Evolutionary conservation across 2,888 invertebrate species (phyloP).

Genomic region (Acleris literana): DNA sequence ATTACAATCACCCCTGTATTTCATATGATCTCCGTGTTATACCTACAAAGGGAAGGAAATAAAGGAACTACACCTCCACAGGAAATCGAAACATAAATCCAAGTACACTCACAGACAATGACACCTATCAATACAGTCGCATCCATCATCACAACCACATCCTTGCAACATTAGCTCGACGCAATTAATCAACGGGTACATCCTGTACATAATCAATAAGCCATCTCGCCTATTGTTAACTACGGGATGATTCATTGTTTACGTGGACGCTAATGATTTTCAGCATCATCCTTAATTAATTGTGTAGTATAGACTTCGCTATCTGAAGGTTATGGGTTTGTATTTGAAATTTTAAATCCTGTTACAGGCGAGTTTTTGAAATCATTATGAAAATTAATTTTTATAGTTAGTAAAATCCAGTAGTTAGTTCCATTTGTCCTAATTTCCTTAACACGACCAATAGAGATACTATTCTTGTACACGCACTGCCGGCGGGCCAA

Average conservation of each 20-base stretch:
- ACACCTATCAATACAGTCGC: conserved; percentile 18
- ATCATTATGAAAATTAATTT: not conserved
- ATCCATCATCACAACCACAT: conserved; percentile 39
- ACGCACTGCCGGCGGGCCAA: no score
- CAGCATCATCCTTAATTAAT: conserved; percentile 4
- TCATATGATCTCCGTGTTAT: no score
- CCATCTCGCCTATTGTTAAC: conserved; percentile 47
- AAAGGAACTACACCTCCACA: no score
- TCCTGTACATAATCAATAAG: conserved; percentile 57
- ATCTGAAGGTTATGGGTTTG: conserved; percentile 10
- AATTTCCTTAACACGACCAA: no score
- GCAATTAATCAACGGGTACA: conserved; percentile 52
- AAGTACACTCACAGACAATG: not conserved
- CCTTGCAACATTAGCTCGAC: conserved; percentile 39
- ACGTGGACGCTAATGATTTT: conserved; percentile 15
- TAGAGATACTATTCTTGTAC: no score
- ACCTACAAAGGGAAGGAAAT: no score
- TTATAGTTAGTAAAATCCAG: no score
- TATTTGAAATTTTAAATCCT: not conserved
- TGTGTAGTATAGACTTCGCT: conserved; percentile 1
- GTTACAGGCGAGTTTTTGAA: not conserved
- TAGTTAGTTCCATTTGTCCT: no score
- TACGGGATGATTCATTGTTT: conserved; percentile 29
- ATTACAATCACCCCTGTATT: no score
- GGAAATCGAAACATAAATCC: no score